Base-by-base conservation (phyloP, 2,888 invertebrate species). In the Aspidiotus destructor region DNA sequence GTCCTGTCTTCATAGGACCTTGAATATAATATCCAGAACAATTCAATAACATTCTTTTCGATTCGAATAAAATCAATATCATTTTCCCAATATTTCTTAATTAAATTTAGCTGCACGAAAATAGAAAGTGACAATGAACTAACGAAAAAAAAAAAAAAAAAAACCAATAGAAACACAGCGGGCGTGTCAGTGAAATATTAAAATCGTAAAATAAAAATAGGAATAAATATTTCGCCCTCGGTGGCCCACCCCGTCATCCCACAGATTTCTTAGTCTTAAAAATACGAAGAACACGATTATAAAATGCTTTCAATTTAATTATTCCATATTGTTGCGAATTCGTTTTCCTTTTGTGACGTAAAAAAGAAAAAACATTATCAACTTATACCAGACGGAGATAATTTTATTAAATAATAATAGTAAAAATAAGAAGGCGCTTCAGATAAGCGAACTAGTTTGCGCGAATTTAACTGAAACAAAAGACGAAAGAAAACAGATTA, bases 401-500 rank as follows among this genome's bases (percentile, higher is more conserved):
- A 6, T 13, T 48, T 13, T 13, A 48, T 48, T 13, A 48, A 48
- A n/a, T 48, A 48, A 48, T 48, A 48, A 48, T 48, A 48, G 10
- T 13, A 13, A 48, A 13, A 48, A n/a, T 48, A 48, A 48, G 48
- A n/a, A 11, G n/a, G n/a, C 48, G 11, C 48, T 48, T n/a, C 11
- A 48, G 48, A 13, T n/a, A 48, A 48, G 48, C 48, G n/a, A 11
- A 48, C 48, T 48, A 48, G 10, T 63, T 63, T 63, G 63, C 53
- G 63, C 53, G 63, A n/a, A 48, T 62, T 60, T 63, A 63, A 63
- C 63, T 63, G 41, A 63, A 7, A 41, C 8, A 62, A 15, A 60
- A 60, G 10, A 15, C 16, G 48, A 10, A 52, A 42, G 16, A 62
- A 48, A 48, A 48, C 10, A 16, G 16, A 15, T 15, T 17, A 52